Base-by-base conservation (phyloP, 2,797 vertebrate species). In the Cygnus olor region DNA sequence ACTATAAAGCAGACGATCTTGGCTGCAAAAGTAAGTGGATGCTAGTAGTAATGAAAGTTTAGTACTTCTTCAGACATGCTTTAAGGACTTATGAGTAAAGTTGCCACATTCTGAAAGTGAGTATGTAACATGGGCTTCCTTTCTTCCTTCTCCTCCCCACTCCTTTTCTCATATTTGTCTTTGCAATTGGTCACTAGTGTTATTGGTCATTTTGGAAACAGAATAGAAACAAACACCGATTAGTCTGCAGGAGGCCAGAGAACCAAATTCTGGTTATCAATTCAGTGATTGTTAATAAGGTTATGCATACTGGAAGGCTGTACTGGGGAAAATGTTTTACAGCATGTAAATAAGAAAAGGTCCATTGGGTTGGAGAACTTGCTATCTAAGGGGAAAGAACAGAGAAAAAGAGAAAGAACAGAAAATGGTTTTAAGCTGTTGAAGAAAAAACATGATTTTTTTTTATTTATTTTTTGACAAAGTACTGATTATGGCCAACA, bases 391-490 rank as follows among this genome's bases (percentile, higher is more conserved):
- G 8, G 3, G 3, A 65, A 65, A 89, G 9, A 77, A 8, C 4
- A 73, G 22, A 49, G 47, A 14, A 24, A 24, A 24, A 49, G 47
- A 49, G 47, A 49, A 49, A 49, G 47, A 49, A 25, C 47, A 25
- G 1, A 64, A 69, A 42, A 1, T 15, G 58, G 4, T 56, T 85
- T 40, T 49, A 68, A 88, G 81, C 2, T 34, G 0, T 18, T 65
- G 20, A 70, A 79, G 9, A 88, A 86, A 68, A 69, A 10, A 0
- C 2, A 17, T 2, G 0, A n/a, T 24, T 24, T 49, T 49, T 49
- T 49, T 49, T 49, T 10, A 38, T 2, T 64, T 60, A 3, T 32
- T 69, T 78, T 74, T 76, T 78, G 2, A n/a, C 9, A 30, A 78
- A 57, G 8, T 76, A 69, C 3, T 21, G 51, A 44, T 81, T 76